Evolutionary conservation across 2,888 invertebrate species (phyloP), one percentile per base, ranked within the genome.

Genomic region (Xanthorhoe designata): DNA sequence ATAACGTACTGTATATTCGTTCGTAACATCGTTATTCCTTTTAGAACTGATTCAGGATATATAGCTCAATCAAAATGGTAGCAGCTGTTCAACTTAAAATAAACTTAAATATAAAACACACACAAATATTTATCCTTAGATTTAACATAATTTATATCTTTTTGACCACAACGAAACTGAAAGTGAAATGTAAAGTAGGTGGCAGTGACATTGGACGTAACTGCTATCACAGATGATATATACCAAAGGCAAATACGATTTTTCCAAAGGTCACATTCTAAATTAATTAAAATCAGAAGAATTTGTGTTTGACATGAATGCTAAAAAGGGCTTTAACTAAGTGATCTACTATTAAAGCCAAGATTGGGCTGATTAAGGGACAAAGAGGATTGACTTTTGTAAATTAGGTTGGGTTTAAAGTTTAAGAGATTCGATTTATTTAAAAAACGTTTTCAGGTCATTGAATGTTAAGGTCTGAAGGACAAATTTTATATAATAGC

Each of bases 1-100:
- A 45, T 55, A n/a, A n/a, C n/a, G n/a, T n/a, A 55, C 19, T 55
- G 55, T 13, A 55, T 55, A 42, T 24, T 55, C n/a, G 55, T 24
- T 55, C n/a, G 24, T 18, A 55, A 15, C 45, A 45, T 55, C 45
- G 1, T 35, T 7, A 17, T 15, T 54, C 6, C 18, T 42, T 55
- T 49, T 29, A n/a, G 17, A 29, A 49, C 24, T n/a, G 24, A 56
- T 19, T 50, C 24, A 4, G 24, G 50, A 24, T 9, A 19, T 5
- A 24, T 4, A 19, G 50, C 50, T 24, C n/a, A 50, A 19, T 24
- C n/a, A 50, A 19, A 10, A 24, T 10, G 18, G 18, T 19, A 13
- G 9, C 13, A 50, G 50, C 19, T 19, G 19, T 8, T 1, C 19
- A 18, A 13, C 18, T 13, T 10, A 24, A 24, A 24, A 4, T n/a